Conservation (phyloP, 2,113 vertebrate genomes). For the Motacilla tschutschensis region DNA sequence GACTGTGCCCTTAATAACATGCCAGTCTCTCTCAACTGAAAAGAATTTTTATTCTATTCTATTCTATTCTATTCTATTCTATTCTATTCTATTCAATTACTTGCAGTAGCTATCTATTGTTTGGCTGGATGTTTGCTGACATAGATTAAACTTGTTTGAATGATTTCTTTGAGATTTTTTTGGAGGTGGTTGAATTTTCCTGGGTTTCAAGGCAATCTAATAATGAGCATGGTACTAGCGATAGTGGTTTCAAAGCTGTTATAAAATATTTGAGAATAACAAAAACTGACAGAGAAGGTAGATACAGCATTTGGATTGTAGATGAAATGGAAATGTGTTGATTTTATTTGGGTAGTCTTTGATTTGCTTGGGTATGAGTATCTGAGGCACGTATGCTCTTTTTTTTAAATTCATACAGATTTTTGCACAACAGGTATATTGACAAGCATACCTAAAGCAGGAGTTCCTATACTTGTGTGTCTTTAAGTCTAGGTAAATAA, state of each 20-base stretch:
- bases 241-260: background rate
- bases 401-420: background rate
- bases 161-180: background rate
- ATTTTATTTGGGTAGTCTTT: background rate
- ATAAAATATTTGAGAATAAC: background rate
- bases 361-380: background rate
- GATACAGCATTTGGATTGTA: background rate
- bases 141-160: background rate
- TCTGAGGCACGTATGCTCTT: background rate
- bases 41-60: background rate
- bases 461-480: background rate
- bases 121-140: background rate
- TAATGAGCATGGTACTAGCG: accelerated
- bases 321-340: background rate
- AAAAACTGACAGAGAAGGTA: background rate
- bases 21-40: background rate
- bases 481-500: background rate
- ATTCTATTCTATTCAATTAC: background rate
- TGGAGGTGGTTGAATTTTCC: background rate
- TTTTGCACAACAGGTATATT: background rate
- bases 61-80: background rate
- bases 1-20: background rate
- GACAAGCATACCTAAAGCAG: background rate
- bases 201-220: background rate
- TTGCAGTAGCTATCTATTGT: background rate